Evolutionary conservation across 2,888 invertebrate genomes (phyloP), one percentile per base, ranked within the genome.

Genomic region (Meloe dianella): DNA sequence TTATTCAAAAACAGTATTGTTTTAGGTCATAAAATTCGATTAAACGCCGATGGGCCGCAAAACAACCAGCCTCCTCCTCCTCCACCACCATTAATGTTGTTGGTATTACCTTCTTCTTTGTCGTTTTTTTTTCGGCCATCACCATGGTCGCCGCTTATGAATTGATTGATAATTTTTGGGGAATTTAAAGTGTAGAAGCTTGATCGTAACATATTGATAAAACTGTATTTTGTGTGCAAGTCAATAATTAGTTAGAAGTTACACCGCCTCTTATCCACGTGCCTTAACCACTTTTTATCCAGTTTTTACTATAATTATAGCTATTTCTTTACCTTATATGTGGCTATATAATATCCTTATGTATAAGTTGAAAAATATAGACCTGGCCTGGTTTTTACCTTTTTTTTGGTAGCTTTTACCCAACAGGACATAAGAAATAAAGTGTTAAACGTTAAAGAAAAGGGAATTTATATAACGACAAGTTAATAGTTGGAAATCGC

Each of bases 221-320:
- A 77, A 75, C 72, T 73, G 71, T 75, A 74, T 67, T 73, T 67
- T 61, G 62, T 60, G 72, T 51, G 73, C 75, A 79, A 78, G 76
- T 73, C 75, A 51, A 75, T 79, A 78, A 80, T 80, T 80, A 80
- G 78, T 75, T 77, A 72, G 80, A 78, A 78, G 78, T 78, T 71
- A 71, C 66, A 73, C 77, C 78, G 73, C 79, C 79, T 78, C 73
- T 75, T 70, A 70, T 75, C 75, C 79, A 79, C 79, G 79, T 78
- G 79, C 78, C 78, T 71, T 67, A 66, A 76, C 80, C 77, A 74
- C 80, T 81, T 80, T 81, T 81, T 81, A 80, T 81, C 81, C 79
- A 79, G 72, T 80, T 82, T 82, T 82, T 80, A 82, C 81, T 76
- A 80, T 83, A 83, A 83, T 83, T 83, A 83, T 82, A 83, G 82